Evolutionary conservation across 1,140 invertebrate genomes (phyloP).

Genomic region (Scaptomyza montana): DNA sequence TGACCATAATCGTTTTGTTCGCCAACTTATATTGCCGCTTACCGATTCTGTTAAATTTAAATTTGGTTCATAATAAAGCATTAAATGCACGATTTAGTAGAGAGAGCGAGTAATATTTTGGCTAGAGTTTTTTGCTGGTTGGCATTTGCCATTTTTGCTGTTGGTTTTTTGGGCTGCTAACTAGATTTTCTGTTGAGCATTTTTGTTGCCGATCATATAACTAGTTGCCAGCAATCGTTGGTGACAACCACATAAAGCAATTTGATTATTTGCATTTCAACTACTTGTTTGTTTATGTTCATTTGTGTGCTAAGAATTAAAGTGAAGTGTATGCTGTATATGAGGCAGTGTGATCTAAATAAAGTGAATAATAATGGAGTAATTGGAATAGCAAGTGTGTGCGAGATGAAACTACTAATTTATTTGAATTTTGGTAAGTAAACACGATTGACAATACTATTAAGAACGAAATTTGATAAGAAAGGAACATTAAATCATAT

Average conservation of each 20-base stretch:
- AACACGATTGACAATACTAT: background rate
- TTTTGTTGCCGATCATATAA: background rate
- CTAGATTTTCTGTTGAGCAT: background rate
- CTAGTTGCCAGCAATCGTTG: background rate
- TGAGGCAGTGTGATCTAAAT: background rate
- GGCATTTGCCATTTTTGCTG: conserved; percentile 12
- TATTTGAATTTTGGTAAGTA: background rate
- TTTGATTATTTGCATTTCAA: conserved; percentile 16
- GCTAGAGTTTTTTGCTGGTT: conserved; percentile 8
- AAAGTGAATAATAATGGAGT: conserved; percentile 1
- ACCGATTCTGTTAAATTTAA: conserved; percentile 11
- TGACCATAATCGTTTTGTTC: conserved; percentile 35
- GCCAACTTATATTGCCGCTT: conserved; percentile 17
- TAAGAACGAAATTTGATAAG: no score
- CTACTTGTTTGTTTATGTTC: background rate
- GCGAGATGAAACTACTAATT: background rate
- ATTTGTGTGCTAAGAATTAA: background rate
- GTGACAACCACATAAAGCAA: conserved; percentile 26
- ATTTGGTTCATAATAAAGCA: conserved; percentile 39
- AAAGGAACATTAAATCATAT: no score
- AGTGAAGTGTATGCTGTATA: background rate
- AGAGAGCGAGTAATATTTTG: background rate
- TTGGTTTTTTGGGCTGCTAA: conserved; percentile 5
- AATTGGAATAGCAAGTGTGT: background rate
- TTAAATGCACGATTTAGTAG: conserved; percentile 6